phyloP scores from a whole-genome alignment of 1,140 invertebrate genomes.

The Tetramorium simillimum region DNA sequence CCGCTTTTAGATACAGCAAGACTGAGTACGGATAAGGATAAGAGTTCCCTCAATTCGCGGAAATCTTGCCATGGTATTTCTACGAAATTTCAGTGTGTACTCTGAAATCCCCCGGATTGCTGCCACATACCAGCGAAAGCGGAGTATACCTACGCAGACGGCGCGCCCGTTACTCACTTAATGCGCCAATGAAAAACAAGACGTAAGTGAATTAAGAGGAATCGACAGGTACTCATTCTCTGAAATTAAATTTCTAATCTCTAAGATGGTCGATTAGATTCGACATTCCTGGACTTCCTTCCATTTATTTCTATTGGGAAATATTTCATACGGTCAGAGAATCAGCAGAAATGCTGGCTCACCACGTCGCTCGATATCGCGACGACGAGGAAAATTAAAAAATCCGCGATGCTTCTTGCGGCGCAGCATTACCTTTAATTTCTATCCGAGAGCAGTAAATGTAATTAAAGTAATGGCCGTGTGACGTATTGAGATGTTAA shows the following conservation, averaged over 20 bases:
- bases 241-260: conserved; percentile 48
- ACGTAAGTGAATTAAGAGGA: conserved; percentile 19
- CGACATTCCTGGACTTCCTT: not conserved
- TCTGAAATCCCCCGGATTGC: not conserved
- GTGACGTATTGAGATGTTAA: conserved; percentile 62
- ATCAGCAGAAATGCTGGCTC: not conserved
- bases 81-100: not conserved
- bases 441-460: not conserved
- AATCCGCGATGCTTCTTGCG: not conserved
- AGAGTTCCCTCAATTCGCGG: not conserved
- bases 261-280: conserved; percentile 11
- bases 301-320: not conserved
- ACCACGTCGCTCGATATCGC: not conserved
- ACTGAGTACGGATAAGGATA: conserved; percentile 3
- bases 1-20: conserved; percentile 22
- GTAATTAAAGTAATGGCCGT: conserved; percentile 60
- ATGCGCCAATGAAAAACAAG: conserved; percentile 11
- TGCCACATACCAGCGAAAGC: not conserved
- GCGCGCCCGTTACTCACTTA: conserved; percentile 12
- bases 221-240: not conserved
- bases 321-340: not conserved
- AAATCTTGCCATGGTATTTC: conserved; percentile 13
- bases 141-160: not conserved
- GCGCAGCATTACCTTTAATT: conserved; percentile 20
- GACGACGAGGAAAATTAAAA: conserved; percentile 9